phyloP scores from a whole-genome alignment of 2,113 vertebrate species.

The Noctilio leporinus region DNA sequence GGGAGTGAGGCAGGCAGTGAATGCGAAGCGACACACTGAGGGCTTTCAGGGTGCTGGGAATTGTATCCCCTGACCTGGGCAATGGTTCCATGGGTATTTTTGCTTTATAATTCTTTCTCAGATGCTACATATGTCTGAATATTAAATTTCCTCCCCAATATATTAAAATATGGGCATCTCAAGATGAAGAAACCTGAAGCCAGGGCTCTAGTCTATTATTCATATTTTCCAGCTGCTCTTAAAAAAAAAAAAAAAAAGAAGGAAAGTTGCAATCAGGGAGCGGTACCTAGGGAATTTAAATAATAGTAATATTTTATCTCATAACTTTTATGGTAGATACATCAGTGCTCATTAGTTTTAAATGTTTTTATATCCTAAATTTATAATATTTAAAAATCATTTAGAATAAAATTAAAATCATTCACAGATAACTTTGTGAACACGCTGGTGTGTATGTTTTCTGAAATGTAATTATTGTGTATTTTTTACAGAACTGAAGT shows the following conservation, averaged over 20 bases:
- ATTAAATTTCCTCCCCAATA: not conserved
- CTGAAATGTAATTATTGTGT: not conserved
- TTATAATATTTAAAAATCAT: not conserved
- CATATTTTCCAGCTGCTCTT: not conserved
- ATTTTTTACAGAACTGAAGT: not conserved
- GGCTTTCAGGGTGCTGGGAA: not conserved
- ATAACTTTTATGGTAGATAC: not conserved
- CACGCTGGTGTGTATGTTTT: not conserved
- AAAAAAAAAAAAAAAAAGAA: not conserved
- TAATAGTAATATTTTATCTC: not conserved
- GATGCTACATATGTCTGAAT: not conserved
- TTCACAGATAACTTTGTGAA: not conserved
- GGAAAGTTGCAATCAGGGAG: not conserved
- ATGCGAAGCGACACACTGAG: not conserved
- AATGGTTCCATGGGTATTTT: not conserved
- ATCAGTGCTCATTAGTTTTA: not conserved
- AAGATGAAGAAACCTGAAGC: not conserved
- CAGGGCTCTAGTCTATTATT: not conserved
- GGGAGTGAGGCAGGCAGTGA: too few species aligned
- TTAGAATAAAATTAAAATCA: constrained; percentile 5
- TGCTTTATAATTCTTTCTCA: not conserved
- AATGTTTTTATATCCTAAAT: not conserved
- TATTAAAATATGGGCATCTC: not conserved
- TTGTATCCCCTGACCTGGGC: not conserved
- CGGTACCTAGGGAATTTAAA: not conserved